Conservation (phyloP, 1,140 invertebrate genomes). For the Listronotus oregonensis region DNA sequence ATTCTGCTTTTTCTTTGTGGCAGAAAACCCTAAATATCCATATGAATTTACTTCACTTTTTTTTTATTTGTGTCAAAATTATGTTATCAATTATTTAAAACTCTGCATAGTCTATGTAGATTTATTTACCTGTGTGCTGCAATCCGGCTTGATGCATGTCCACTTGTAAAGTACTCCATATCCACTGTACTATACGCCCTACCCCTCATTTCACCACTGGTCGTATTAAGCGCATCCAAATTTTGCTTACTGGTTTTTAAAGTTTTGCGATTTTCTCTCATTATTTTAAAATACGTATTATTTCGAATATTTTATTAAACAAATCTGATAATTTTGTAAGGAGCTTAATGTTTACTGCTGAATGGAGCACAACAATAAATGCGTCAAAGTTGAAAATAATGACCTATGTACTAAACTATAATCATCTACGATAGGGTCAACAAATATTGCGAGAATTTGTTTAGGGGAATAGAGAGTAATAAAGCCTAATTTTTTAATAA, state of each 20-base stretch:
- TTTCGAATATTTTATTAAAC: background rate
- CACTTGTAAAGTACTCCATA: slow-evolving; percentile 31
- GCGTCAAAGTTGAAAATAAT: slow-evolving; percentile 8
- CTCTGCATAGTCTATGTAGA: no score
- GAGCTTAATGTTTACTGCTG: background rate
- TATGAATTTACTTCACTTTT: no score
- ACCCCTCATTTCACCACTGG: slow-evolving; percentile 12
- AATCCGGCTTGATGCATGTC: slow-evolving; percentile 21
- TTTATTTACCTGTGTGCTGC: slow-evolving; percentile 24
- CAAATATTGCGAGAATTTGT: slow-evolving; percentile 12
- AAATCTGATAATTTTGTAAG: background rate
- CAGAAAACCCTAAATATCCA: no score
- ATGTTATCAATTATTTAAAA: no score
- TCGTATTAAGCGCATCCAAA: slow-evolving; percentile 18
- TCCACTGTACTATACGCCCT: slow-evolving; percentile 30
- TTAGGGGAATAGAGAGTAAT: slow-evolving; percentile 1
- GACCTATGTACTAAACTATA: background rate
- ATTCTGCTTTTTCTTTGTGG: no score
- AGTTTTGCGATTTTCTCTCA: slow-evolving; percentile 8
- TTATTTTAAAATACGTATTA: background rate
- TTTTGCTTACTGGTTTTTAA: background rate
- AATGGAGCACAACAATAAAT: background rate
- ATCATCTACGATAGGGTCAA: slow-evolving; percentile 1
- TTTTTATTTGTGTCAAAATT: no score
- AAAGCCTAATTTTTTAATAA: no score